Evolutionary conservation across 1,140 invertebrate genomes (phyloP).

Genomic region (Drosophila micromelanica): DNA sequence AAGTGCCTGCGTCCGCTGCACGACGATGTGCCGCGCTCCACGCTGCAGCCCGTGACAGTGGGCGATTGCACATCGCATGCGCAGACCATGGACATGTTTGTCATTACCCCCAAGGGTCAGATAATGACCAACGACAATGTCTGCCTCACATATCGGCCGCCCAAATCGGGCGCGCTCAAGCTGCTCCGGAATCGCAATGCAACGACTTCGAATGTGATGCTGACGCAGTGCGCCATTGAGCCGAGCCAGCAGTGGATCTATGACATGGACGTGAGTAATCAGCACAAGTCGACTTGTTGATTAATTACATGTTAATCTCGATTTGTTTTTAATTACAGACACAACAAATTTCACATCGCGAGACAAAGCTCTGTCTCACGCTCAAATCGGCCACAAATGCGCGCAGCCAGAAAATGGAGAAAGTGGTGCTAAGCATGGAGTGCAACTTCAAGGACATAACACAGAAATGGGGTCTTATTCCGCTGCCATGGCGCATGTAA

Average conservation of each 20-base stretch:
- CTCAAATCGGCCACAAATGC: constrained; percentile 68
- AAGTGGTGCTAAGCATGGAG: constrained; percentile 73
- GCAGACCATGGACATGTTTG: constrained; percentile 89
- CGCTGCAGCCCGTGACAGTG: constrained; percentile 86
- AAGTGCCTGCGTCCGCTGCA: constrained; percentile 70
- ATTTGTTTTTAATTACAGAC: constrained; percentile 49
- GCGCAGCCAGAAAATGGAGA: constrained; percentile 62
- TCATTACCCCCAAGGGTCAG: constrained; percentile 88
- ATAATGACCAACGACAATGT: constrained; percentile 84
- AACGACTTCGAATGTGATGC: constrained; percentile 72
- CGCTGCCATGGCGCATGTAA: constrained; percentile 80
- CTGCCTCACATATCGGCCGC: constrained; percentile 72
- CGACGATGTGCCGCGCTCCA: constrained; percentile 63
- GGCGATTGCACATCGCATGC: constrained; percentile 84
- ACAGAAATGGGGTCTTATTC: constrained; percentile 82
- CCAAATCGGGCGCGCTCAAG: constrained; percentile 62
- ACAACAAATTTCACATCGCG: constrained; percentile 77
- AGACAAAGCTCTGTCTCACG: constrained; percentile 74
- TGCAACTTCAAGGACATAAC: constrained; percentile 78
- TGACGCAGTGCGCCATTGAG: constrained; percentile 66
- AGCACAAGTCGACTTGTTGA: not conserved
- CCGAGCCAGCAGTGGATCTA: constrained; percentile 75
- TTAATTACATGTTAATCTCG: not conserved
- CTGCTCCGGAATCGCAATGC: constrained; percentile 67
- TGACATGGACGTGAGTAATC: constrained; percentile 78